A percentile compares a stretch with the other conserved stretches of the same genome.
Evolutionary conservation across 2,888 invertebrate species (phyloP).

Genomic region (Geophilus truncorum): DNA sequence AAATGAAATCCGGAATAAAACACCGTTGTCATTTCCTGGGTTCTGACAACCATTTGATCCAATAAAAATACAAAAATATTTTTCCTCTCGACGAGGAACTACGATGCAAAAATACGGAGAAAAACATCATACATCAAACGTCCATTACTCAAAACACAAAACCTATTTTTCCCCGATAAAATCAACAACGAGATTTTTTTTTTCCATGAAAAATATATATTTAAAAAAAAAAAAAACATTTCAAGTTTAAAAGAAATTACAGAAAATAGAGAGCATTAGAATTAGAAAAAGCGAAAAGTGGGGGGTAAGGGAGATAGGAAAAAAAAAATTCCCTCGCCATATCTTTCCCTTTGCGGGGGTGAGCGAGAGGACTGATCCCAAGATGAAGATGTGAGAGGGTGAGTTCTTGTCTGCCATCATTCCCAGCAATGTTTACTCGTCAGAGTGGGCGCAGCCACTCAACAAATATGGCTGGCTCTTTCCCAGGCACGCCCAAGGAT

Average conservation of each 20-base stretch:
- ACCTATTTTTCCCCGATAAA: too few relatives aligned
- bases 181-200: not conserved
- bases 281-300: not conserved
- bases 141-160: too few relatives aligned
- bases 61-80: too few relatives aligned
- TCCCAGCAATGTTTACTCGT: slow-evolving; percentile 20
- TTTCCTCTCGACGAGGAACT: too few relatives aligned
- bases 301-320: not conserved
- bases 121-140: too few relatives aligned
- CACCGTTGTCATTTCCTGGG: not conserved
- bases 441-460: slow-evolving; percentile 20
- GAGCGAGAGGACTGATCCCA: not conserved
- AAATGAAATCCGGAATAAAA: not conserved
- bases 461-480: slow-evolving; percentile 20
- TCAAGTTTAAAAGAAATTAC: not conserved
- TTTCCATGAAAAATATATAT: not conserved
- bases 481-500: slow-evolving; percentile 20
- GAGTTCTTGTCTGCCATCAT: slow-evolving; percentile 20
- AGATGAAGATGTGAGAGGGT: slow-evolving; percentile 8
- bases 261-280: not conserved
- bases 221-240: not conserved
- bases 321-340: not conserved
- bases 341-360: slow-evolving; percentile 12
- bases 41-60: too few relatives aligned
- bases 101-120: too few relatives aligned